phyloP scores from a whole-genome alignment of 2,113 vertebrate genomes.

The Corythoichthys haematopterus region DNA sequence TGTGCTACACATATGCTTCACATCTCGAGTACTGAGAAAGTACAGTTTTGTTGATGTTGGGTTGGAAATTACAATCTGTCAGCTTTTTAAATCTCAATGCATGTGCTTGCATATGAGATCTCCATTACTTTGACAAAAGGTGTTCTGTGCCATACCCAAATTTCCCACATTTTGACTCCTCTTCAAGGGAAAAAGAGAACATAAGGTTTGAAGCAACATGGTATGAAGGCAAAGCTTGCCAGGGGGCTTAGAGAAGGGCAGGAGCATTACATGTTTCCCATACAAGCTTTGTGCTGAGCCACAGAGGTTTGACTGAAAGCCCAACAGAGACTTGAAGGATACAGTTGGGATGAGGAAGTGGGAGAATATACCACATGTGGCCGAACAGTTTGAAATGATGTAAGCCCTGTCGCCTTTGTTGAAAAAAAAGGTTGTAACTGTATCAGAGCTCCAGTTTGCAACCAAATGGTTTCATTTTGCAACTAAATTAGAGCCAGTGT shows the following conservation, averaged over 20 bases:
- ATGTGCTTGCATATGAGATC: conserved; percentile 11
- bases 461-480: no score
- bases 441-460: no score
- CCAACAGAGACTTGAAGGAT: conserved; percentile 13
- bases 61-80: conserved; percentile 48
- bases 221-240: conserved; percentile 34
- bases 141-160: conserved; percentile 14
- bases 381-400: conserved; percentile 15
- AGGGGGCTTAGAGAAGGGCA: conserved; percentile 26
- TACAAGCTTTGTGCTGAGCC: conserved; percentile 11
- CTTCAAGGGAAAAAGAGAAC: conserved; percentile 35
- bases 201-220: conserved; percentile 30
- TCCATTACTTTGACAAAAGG: conserved; percentile 31
- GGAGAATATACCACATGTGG: conserved; percentile 18
- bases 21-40: conserved; percentile 52
- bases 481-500: no score
- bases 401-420: neutral
- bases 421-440: neutral
- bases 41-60: conserved; percentile 64
- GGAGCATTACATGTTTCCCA: conserved; percentile 17
- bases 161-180: conserved; percentile 36
- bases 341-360: neutral
- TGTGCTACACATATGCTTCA: conserved; percentile 50
- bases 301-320: conserved; percentile 15
- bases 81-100: conserved; percentile 35